Evolutionary conservation across 1,140 invertebrate species (phyloP), one percentile per base, ranked within the genome.

Genomic region (Yoshiicerus persimilis): DNA sequence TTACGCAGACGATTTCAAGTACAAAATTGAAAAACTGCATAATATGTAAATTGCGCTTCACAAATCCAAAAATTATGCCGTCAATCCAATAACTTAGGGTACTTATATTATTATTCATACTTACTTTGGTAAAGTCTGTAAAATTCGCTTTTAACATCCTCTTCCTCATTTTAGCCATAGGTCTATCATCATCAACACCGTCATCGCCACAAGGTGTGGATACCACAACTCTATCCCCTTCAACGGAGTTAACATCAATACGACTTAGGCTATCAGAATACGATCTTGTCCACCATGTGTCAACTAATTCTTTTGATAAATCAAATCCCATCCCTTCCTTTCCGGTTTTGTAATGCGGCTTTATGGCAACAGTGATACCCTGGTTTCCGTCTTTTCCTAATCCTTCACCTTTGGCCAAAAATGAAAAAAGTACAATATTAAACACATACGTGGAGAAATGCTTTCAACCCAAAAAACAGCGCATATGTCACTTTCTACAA

Each of bases 321-420:
- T 91, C 89, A 89, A 89, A 91, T n/a, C 90, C 90, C 87, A 91
- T 88, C 30, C 90, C 90, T 85, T 88, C 88, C 36, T 90, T 91
- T 30, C 89, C 89, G 27, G 34, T 41, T 85, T 90, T 91, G 38
- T 89, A 89, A 38, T 84, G 80, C 0, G 90, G 90, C 84, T 91
- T 91, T 1, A 91, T 16, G 4, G 90, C 89, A 25, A 70, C 27
- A 9, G 84, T 30, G 3, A 91, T 91, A 70, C 90, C 90, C 70
- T 88, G 32, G 32, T 90, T 90, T 27, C 89, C 87, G 23, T 88
- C 75, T 41, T 89, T 90, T 0, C 90, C 90, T 0, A 91, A 47
- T 34, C 90, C 89, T 20, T 87, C 86, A 11, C 90, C 90, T 91
- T 23, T 3, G 41, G 8, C n/a, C n/a, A 88, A 41, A 25, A 41